These are phyloP conservation scores for Leptobrachium ailaonicum DNA, from an alignment of 2,113 vertebrate species.

Conservation along the genomic window DNA sequence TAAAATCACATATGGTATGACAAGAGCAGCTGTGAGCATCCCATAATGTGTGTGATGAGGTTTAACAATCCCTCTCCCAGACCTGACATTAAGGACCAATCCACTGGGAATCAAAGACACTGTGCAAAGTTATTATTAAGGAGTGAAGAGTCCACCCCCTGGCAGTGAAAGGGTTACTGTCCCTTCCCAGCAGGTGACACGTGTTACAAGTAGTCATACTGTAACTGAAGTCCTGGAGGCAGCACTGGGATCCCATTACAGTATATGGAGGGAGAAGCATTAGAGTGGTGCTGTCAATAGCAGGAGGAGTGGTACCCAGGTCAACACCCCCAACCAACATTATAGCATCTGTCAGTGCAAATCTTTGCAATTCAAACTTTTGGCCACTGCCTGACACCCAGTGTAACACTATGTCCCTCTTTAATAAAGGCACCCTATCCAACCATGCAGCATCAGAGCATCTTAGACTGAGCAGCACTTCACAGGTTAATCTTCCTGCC, in stretches of 20 bases:
- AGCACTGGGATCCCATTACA: slow-evolving; percentile 5
- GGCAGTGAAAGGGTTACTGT: slow-evolving; percentile 13
- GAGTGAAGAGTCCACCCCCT: not conserved
- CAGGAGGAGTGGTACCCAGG: slow-evolving; percentile 43
- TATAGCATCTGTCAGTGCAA: slow-evolving; percentile 24
- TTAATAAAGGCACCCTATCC: not conserved
- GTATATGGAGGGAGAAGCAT: not conserved
- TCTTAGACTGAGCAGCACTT: not conserved
- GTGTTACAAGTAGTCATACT: slow-evolving; percentile 8
- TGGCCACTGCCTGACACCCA: not conserved
- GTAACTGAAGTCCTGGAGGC: slow-evolving; percentile 19
- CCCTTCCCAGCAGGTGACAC: not conserved
- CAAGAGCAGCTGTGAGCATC: too few species aligned
- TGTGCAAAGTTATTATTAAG: too few species aligned
- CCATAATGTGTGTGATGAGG: too few species aligned
- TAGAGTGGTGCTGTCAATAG: slow-evolving; percentile 7
- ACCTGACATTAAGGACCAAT: too few species aligned
- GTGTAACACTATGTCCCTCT: not conserved
- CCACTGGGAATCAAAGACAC: too few species aligned
- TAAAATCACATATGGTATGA: too few species aligned
- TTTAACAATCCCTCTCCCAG: too few species aligned
- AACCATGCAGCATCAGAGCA: not conserved
- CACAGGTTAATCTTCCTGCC: slow-evolving; percentile 37
- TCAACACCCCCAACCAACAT: slow-evolving; percentile 18
- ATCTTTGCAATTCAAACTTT: slow-evolving; percentile 39